Percentiles rank a stretch among this genome's conserved stretches.
These are phyloP conservation scores for Noctua comes DNA, from an alignment of 2,888 invertebrate genomes.

Conservation along the genomic window DNA sequence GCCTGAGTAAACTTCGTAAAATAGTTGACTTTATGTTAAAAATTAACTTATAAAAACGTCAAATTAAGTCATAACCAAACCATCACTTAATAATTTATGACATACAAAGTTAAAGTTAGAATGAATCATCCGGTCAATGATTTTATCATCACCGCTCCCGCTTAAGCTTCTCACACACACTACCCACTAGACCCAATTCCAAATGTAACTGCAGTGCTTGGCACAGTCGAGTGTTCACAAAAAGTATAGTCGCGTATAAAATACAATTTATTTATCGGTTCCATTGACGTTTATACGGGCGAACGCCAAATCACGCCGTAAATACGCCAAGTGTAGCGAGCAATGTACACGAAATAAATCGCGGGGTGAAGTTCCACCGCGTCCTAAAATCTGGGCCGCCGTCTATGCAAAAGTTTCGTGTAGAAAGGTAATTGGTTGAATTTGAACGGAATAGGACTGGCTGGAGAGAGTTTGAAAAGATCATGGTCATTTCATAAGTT, in stretches of 20 bases:
- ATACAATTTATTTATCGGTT: slow-evolving; percentile 81
- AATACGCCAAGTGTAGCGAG: slow-evolving; percentile 56
- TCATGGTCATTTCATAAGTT: slow-evolving; percentile 18
- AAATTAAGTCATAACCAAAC: not conserved
- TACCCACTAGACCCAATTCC: slow-evolving; percentile 66
- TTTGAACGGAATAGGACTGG: slow-evolving; percentile 24
- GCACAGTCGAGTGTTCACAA: slow-evolving; percentile 74
- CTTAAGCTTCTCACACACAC: slow-evolving; percentile 6
- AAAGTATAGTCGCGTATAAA: slow-evolving; percentile 76
- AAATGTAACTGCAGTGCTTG: slow-evolving; percentile 77
- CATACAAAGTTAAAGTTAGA: not conserved
- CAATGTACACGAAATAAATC: slow-evolving; percentile 57
- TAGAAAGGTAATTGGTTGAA: slow-evolving; percentile 48
- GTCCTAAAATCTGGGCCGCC: slow-evolving; percentile 21
- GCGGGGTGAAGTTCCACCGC: slow-evolving; percentile 46
- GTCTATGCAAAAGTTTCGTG: slow-evolving; percentile 40
- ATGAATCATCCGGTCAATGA: not conserved
- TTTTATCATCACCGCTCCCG: not conserved
- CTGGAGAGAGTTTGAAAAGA: slow-evolving; percentile 28
- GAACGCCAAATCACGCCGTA: slow-evolving; percentile 66
- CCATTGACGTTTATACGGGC: slow-evolving; percentile 76
- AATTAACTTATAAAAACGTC: not conserved
- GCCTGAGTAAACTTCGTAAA: not conserved
- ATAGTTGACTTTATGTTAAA: not conserved
- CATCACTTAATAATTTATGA: not conserved